Conservation (phyloP, 2,113 vertebrate genomes). For the Himantopus leucocephalus region DNA sequence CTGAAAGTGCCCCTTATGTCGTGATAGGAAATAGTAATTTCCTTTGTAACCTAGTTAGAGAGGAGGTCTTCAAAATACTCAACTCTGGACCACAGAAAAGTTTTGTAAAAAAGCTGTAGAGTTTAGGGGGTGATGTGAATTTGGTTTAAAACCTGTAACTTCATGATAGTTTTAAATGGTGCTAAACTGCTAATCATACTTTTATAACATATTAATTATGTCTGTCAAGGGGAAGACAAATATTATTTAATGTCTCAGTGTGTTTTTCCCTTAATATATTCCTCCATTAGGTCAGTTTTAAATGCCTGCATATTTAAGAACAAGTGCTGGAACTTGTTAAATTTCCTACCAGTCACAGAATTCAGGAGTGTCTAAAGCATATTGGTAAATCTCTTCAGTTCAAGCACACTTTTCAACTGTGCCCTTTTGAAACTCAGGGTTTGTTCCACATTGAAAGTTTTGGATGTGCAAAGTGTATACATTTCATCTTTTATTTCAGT, state of each 20-base stretch:
- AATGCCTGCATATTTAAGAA: neutral
- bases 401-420: neutral
- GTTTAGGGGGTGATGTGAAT: neutral
- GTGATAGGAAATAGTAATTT: fast-evolving
- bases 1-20: neutral
- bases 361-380: neutral
- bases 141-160: neutral
- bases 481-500: neutral
- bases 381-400: neutral
- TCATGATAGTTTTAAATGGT: neutral
- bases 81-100: neutral
- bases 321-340: neutral
- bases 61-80: neutral
- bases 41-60: fast-evolving
- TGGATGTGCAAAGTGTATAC: neutral
- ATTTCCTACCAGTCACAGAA: neutral
- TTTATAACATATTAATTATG: neutral
- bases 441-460: neutral
- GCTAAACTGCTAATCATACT: neutral
- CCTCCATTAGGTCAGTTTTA: neutral
- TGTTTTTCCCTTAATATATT: neutral
- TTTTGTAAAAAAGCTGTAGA: neutral
- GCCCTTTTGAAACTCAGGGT: neutral
- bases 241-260: neutral
- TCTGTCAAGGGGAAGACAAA: neutral